phyloP scores from a whole-genome alignment of 2,888 invertebrate species.

The Sinelater perroti region DNA sequence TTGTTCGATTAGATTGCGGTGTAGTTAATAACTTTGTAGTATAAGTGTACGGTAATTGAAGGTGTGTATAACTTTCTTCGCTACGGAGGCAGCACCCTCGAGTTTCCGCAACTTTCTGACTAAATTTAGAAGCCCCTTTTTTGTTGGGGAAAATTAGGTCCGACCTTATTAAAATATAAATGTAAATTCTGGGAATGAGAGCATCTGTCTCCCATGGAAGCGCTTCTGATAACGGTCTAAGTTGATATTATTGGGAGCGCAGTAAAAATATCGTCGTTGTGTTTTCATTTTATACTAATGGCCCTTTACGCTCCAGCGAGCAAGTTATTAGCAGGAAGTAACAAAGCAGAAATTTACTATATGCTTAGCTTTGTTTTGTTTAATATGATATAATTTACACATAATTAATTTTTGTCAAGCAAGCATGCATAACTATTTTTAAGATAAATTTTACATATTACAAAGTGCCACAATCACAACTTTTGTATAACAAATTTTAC shows the following conservation, averaged over 20 bases:
- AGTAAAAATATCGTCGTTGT: slow-evolving; percentile 6
- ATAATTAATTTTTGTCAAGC: slow-evolving; percentile 21
- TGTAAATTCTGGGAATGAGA: slow-evolving; percentile 8
- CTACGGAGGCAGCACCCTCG: no score
- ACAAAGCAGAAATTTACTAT: slow-evolving; percentile 24
- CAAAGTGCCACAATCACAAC: no score
- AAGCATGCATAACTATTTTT: no score
- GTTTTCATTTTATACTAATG: slow-evolving; percentile 12
- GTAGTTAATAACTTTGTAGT: no score
- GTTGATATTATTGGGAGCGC: not conserved
- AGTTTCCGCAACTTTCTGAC: no score
- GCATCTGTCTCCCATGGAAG: slow-evolving; percentile 1
- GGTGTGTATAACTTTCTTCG: no score
- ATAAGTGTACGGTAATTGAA: no score
- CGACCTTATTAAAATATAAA: slow-evolving; percentile 5
- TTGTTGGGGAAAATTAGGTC: not conserved
- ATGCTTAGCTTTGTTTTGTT: slow-evolving; percentile 22
- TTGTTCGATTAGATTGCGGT: no score
- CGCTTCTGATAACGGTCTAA: slow-evolving; percentile 6
- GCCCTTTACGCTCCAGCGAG: slow-evolving; percentile 3
- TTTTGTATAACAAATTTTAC: no score
- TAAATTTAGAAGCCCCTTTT: not conserved
- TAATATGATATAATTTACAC: slow-evolving; percentile 15
- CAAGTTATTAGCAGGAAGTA: slow-evolving; percentile 20
- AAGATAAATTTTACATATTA: no score